Evolutionary conservation across 2,797 vertebrate genomes (phyloP).

Genomic region (Notolabrus celidotus): DNA sequence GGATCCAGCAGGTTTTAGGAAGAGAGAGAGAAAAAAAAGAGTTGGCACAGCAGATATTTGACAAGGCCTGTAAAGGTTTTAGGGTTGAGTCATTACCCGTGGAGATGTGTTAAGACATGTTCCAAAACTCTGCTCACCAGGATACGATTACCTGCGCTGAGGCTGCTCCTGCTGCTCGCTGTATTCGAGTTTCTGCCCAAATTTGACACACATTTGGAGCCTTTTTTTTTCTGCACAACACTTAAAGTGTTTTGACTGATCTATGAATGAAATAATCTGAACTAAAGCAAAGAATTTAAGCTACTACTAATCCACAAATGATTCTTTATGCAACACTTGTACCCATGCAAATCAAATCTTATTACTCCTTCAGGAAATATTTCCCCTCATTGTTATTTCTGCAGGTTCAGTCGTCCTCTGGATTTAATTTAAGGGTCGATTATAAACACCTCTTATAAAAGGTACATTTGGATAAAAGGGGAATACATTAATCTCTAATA

Average conservation of each 20-base stretch:
- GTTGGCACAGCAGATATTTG: slow-evolving; percentile 66
- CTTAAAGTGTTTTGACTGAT: slow-evolving; percentile 30
- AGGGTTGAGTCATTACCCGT: slow-evolving; percentile 77
- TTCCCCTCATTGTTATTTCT: slow-evolving; percentile 37
- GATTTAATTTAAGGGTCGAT: slow-evolving; percentile 66
- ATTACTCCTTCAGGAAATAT: slow-evolving; percentile 32
- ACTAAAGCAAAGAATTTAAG: slow-evolving; percentile 23
- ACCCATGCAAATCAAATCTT: slow-evolving; percentile 48
- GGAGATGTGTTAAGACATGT: slow-evolving; percentile 72
- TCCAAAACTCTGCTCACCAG: slow-evolving; percentile 68
- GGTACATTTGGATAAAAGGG: slow-evolving; percentile 63
- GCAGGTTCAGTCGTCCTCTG: slow-evolving; percentile 13
- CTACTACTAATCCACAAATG: slow-evolving; percentile 28
- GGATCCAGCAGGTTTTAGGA: slow-evolving; percentile 67
- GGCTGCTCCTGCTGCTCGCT: slow-evolving; percentile 30
- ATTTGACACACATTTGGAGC: slow-evolving; percentile 48
- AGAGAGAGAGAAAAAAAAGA: neutral
- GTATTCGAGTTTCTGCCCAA: slow-evolving; percentile 35
- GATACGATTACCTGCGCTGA: slow-evolving; percentile 53
- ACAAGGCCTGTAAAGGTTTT: slow-evolving; percentile 76
- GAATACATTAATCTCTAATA: slow-evolving; percentile 72
- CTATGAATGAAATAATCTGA: slow-evolving; percentile 23
- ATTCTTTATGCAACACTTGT: slow-evolving; percentile 45
- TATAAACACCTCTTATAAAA: slow-evolving; percentile 59
- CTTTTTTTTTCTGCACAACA: neutral